Evolutionary conservation across 2,888 invertebrate genomes (phyloP), one percentile per base, ranked within the genome.

Genomic region (Ephialtes manifestator): DNA sequence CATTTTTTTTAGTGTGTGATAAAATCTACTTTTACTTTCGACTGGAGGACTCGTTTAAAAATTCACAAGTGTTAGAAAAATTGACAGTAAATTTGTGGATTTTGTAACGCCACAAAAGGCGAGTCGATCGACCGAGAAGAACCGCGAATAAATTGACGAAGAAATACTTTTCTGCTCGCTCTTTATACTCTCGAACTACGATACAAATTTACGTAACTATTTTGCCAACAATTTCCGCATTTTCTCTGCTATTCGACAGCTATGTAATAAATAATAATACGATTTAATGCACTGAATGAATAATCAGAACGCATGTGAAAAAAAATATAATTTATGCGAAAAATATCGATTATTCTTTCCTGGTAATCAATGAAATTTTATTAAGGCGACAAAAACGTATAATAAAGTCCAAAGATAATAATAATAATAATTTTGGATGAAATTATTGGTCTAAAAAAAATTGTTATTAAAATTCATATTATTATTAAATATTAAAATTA

Each of bases 181-280:
- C n/a, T 3, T 58, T 13, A 28, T 28, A 0, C 13, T 3, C 58
- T 11, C 35, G 2, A 2, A 63, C 2, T 63, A 18, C 60, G 5
- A 79, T 63, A 18, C 20, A n/a, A 60, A 68, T 70, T 75, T 46
- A 83, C 74, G 79, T 75, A 83, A 79, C 51, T 20, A 24, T 70
- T 78, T 65, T 63, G 35, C 55, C 72, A 60, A 71, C 48, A 75
- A 79, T 83, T 85, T 85, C 72, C 80, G 75, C 53, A 75, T 78
- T 60, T 77, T 46, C 71, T 68, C 28, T 67, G 35, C 20, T n/a
- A 46, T 46, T 51, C 20, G 80, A 55, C 24, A 24, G 55, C 24
- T 4, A 10, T 28, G 35, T 1, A 20, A 46, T 1, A 20, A 24
- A 46, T 77, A 51, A 13, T 20, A 72, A 35, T 20, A 65, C 46